Evolutionary conservation across 2,113 vertebrate species (phyloP).

Genomic region (Poeciliopsis prolifica): DNA sequence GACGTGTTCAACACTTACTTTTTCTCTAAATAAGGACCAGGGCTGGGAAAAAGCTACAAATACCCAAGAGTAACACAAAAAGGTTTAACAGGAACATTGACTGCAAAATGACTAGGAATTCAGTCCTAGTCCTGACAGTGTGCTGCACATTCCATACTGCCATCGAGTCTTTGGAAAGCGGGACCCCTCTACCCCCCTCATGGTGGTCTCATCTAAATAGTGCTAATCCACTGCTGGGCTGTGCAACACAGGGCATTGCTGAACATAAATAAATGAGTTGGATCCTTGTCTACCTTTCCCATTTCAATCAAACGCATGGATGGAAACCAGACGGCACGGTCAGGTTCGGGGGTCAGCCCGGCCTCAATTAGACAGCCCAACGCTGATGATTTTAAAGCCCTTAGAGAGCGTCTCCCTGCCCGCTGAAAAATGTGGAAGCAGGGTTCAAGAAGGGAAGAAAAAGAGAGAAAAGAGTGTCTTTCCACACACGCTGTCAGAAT

Average conservation of each 20-base stretch:
- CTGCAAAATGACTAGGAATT: no score
- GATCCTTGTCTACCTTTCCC: constrained; percentile 60
- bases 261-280: constrained; percentile 73
- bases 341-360: constrained; percentile 65
- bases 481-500: constrained; percentile 59
- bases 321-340: constrained; percentile 71
- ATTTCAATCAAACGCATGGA: constrained; percentile 72
- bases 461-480: constrained; percentile 32
- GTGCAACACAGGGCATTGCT: constrained; percentile 53
- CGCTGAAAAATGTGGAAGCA: constrained; percentile 57
- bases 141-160: constrained; percentile 62
- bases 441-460: constrained; percentile 24
- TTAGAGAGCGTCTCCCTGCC: constrained; percentile 56
- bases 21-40: no score
- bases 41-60: no score
- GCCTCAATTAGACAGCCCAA: constrained; percentile 73
- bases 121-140: no score
- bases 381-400: constrained; percentile 73
- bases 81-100: no score
- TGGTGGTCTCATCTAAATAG: constrained; percentile 45
- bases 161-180: constrained; percentile 47
- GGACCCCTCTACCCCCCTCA: constrained; percentile 36
- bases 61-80: no score
- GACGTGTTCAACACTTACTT: no score
- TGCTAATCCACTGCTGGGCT: constrained; percentile 63